phyloP scores from a whole-genome alignment of 2,113 vertebrate species.

The Psittacara wagleri region DNA sequence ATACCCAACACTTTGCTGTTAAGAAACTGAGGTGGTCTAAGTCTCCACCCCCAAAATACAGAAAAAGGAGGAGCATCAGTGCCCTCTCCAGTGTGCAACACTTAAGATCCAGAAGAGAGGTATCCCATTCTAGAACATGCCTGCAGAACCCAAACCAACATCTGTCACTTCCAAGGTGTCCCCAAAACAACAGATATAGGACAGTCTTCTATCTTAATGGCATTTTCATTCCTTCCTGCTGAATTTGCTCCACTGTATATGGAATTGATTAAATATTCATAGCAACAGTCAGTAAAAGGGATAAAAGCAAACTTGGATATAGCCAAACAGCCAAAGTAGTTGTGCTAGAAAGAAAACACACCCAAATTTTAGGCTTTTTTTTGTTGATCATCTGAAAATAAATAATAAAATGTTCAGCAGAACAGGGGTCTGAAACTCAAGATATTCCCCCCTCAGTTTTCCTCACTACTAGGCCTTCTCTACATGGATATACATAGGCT shows the following conservation, averaged over 20 bases:
- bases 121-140: neutral
- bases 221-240: constrained; percentile 23
- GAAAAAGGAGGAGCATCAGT: neutral
- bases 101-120: neutral
- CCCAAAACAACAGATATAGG: constrained; percentile 5
- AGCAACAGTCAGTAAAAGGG: constrained; percentile 17
- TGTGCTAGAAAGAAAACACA: neutral
- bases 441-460: neutral
- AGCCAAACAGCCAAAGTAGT: neutral
- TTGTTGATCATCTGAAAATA: neutral
- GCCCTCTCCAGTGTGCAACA: neutral
- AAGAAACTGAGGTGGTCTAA: neutral
- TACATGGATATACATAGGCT: neutral
- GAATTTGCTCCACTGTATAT: constrained; percentile 5
- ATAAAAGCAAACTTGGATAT: constrained; percentile 64
- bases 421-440: neutral
- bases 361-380: neutral
- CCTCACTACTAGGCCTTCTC: neutral
- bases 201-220: constrained; percentile 11
- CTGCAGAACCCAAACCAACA: neutral
- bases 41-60: neutral
- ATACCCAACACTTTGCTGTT: neutral
- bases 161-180: constrained; percentile 30
- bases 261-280: constrained; percentile 60
- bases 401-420: neutral